These are phyloP conservation scores for Helicoverpa armigera DNA, from an alignment of 1,140 invertebrate species.

Conservation along the genomic window DNA sequence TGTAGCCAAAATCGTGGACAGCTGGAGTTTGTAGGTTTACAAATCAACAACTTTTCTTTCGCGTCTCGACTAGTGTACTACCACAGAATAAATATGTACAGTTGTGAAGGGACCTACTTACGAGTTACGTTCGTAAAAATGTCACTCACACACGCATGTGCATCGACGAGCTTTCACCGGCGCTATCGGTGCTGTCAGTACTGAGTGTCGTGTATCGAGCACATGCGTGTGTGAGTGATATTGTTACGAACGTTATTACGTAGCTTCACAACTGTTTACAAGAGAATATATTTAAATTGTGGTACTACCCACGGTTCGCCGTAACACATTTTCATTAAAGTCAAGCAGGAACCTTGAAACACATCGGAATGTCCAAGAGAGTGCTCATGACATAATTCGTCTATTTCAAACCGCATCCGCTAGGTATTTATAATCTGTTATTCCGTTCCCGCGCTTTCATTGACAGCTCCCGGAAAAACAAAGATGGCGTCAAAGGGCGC, in stretches of 20 bases:
- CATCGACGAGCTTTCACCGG: no score
- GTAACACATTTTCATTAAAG: constrained; percentile 40
- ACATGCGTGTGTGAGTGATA: no score
- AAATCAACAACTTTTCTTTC: constrained; percentile 6
- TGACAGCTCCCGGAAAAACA: constrained; percentile 51
- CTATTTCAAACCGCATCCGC: constrained; percentile 72
- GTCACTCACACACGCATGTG: no score
- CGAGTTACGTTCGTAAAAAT: no score
- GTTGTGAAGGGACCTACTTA: no score
- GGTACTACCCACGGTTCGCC: neutral
- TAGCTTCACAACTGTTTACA: no score
- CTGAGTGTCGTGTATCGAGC: no score
- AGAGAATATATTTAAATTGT: no score
- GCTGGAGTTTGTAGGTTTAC: neutral
- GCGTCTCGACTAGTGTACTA: neutral
- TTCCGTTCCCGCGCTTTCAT: constrained; percentile 43
- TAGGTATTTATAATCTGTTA: constrained; percentile 62
- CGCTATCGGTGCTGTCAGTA: no score
- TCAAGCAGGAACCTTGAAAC: constrained; percentile 62
- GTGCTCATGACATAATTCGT: constrained; percentile 74
- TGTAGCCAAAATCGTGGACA: neutral
- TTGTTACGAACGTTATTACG: no score
- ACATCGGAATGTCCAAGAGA: constrained; percentile 64
- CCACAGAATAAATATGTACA: no score
- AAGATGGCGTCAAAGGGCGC: constrained; percentile 49